Base-by-base conservation (phyloP, 2,888 invertebrate species). In the Sinhomidia bicolor region DNA sequence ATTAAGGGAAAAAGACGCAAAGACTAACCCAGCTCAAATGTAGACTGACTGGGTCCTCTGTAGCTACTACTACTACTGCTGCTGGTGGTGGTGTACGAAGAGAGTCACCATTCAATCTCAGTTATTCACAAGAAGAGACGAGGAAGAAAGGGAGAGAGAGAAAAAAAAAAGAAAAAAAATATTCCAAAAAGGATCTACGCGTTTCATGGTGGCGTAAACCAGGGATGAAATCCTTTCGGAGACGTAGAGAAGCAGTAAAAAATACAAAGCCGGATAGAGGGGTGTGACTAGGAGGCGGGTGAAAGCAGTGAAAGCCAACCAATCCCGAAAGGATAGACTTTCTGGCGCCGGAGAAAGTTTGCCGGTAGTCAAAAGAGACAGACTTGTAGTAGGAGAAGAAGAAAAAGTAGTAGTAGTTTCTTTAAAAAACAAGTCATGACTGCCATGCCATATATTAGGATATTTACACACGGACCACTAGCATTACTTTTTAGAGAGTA, bases 241-340 rank as follows among this genome's bases (percentile, higher is more conserved):
- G 78, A 78, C 2, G 74, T 0, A 14, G n/a, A 74, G 51, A 57
- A 17, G 78, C 57, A 78, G 80, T 68, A 87, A 81, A 81, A 87
- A 86, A 80, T 86, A 76, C 60, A 85, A 88, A 90, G 71, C 90
- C 87, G 87, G 81, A 79, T 89, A 78, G 80, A 87, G 89, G 88
- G 91, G 87, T 89, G 89, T 88, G 90, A 74, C 80, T 83, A 26
- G 90, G 89, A 91, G 91, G 91, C 90, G 91, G 92, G 91, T 91
- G 92, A 92, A 91, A 91, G 91, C 68, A 88, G 91, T 89, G 90
- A 91, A 91, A 90, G 91, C 82, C 86, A 86, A 76, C 92, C 92
- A 92, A 92, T 92, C 90, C 90, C 89, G 68, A 47, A 10, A 0
- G n/a, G 12, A 60, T 89, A 92, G 92, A 92, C 92, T 91, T 85